Conservation (phyloP, 2,888 invertebrate species). For the Himalopsyche tibetana region DNA sequence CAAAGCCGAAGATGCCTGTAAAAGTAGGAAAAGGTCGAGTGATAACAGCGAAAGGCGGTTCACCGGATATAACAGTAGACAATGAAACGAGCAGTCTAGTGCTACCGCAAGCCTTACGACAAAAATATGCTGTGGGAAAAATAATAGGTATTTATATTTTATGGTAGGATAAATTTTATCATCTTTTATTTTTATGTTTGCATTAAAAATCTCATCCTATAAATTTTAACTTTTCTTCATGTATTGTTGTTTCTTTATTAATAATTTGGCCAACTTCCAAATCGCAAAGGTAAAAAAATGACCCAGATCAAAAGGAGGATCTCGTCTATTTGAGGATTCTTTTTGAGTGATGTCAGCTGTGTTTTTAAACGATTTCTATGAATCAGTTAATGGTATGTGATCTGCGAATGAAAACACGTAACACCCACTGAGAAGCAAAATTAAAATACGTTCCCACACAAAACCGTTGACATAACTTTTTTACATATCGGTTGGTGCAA, state of each 20-base stretch:
- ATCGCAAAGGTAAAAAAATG: background rate
- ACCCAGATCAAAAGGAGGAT: background rate
- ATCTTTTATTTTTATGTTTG: background rate
- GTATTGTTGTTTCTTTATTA: background rate
- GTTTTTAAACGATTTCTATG: background rate
- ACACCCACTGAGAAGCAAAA: background rate
- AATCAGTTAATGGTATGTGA: constrained; percentile 1
- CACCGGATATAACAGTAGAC: constrained; percentile 68
- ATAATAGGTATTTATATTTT: constrained; percentile 79
- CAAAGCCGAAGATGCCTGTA: constrained; percentile 90
- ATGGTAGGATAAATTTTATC: background rate
- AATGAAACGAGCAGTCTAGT: constrained; percentile 68
- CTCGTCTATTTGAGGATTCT: too few species aligned
- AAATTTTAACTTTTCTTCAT: background rate
- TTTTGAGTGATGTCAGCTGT: constrained; percentile 10
- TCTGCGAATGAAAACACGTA: background rate
- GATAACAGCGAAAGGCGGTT: constrained; percentile 69
- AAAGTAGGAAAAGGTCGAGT: constrained; percentile 76
- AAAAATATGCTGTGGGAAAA: constrained; percentile 86
- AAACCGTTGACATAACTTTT: too few species aligned
- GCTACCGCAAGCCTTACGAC: constrained; percentile 79
- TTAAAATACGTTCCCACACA: too few species aligned
- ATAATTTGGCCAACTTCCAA: background rate
- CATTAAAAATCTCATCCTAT: too few species aligned
- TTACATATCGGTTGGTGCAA: too few species aligned